Evolutionary conservation across 2,113 vertebrate species (phyloP).

Genomic region (Mugil cephalus): DNA sequence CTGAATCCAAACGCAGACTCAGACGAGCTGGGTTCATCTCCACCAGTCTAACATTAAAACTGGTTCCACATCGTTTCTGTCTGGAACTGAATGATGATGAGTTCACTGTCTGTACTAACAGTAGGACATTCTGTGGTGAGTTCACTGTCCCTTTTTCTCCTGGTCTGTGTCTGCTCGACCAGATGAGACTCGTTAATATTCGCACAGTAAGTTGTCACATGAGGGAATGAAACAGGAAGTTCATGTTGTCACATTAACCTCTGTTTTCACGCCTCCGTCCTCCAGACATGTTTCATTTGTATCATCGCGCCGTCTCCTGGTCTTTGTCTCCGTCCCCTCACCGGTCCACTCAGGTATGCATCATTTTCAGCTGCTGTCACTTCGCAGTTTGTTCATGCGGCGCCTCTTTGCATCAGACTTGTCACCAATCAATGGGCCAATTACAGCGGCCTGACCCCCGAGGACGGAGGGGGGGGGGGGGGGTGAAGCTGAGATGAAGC

Average conservation of each 20-base stretch:
- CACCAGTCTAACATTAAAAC: no score
- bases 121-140: neutral
- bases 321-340: neutral
- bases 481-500: neutral
- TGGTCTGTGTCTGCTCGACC: no score
- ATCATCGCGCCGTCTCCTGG: neutral
- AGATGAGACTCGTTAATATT: no score
- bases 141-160: no score
- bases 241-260: no score
- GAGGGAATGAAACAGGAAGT: neutral
- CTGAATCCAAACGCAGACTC: no score
- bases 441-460: constrained; percentile 25
- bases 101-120: neutral
- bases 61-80: no score
- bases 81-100: neutral
- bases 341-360: constrained; percentile 21
- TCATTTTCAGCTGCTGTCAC: constrained; percentile 42
- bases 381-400: neutral
- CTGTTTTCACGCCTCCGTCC: no score
- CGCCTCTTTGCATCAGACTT: constrained; percentile 25
- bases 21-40: no score
- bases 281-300: neutral
- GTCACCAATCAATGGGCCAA: constrained; percentile 55
- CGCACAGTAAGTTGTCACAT: no score
- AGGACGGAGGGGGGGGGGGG: neutral